Evolutionary conservation across 2,797 vertebrate species (phyloP), one percentile per base, ranked within the genome.

Genomic region (Cercopithecus mitis): DNA sequence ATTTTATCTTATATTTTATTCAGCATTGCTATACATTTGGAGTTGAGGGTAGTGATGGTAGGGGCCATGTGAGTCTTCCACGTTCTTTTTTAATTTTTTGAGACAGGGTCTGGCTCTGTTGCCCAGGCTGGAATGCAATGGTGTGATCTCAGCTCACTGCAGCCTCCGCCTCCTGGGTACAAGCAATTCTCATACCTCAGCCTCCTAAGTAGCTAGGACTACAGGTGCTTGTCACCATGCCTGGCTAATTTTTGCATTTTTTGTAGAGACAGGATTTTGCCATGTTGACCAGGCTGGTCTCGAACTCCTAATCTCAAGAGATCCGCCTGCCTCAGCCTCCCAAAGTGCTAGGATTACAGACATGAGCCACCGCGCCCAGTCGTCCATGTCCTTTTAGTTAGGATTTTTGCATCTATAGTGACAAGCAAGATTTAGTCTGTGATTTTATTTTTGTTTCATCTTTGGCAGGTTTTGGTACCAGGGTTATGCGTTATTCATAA

Each of bases 391-490:
- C 39, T 96, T 95, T 92, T 89, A 76, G 92, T 95, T 95, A 75
- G 81, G 73, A 82, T 83, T 91, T 91, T 91, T 96, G 70, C 84
- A 83, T 95, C 87, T 96, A 58, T 76, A 82, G 45, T 91, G 94
- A 93, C 91, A 95, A 88, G 93, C 64, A 84, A 95, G 93, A 97
- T 97, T 81, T 50, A 90, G 81, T 75, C 76, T 57, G 73, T 58
- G 77, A 88, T 95, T 98, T 97, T 97, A 88, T 92, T 98, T 98
- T 93, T 96, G 64, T 96, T 98, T 97, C 77, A 90, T 97, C 93
- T 97, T 97, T 91, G 95, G 73, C 81, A 97, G 93, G 33, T 92
- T 97, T 97, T 77, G 82, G 76, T 90, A 55, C 76, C 77, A 92
- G 67, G 91, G 90, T 97, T 97, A 97, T 97, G 90, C 0, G 94